These are phyloP conservation scores for Drymonia ruficornis DNA, from an alignment of 2,888 invertebrate species.

Conservation along the genomic window DNA sequence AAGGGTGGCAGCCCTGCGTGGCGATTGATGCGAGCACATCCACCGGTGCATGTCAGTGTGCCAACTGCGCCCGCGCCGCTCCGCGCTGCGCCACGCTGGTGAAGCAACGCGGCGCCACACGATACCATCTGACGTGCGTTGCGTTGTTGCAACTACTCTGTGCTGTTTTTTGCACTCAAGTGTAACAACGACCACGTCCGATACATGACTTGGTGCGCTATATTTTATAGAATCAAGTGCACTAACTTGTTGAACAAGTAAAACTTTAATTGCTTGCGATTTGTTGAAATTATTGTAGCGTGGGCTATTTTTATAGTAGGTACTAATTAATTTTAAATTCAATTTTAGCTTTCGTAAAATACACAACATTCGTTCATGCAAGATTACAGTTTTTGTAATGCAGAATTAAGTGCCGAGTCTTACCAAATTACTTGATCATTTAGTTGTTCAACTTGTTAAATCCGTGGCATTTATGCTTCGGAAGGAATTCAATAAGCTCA, in stretches of 20 bases:
- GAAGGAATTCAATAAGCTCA: background rate
- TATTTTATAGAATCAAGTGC: background rate
- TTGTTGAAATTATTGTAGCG: no score
- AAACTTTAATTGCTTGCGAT: no score
- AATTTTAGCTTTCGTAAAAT: no score
- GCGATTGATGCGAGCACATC: slow-evolving; percentile 6
- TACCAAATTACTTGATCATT: no score
- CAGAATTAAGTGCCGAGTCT: no score
- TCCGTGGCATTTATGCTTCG: background rate
- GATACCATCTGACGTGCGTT: background rate
- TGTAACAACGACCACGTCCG: background rate
- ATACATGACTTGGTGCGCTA: background rate
- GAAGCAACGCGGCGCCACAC: slow-evolving; percentile 4
- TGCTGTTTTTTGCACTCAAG: background rate
- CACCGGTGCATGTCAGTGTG: background rate
- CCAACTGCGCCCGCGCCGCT: background rate
- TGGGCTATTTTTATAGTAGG: no score
- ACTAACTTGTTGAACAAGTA: background rate
- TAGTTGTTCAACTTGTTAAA: no score
- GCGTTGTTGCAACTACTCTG: slow-evolving; percentile 1
- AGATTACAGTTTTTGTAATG: no score
- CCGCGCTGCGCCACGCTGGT: no score
- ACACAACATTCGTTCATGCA: no score
- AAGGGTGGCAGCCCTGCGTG: background rate
- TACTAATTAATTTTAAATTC: no score